Evolutionary conservation across 2,797 vertebrate species (phyloP).

Genomic region (Typhlichthys subterraneus): DNA sequence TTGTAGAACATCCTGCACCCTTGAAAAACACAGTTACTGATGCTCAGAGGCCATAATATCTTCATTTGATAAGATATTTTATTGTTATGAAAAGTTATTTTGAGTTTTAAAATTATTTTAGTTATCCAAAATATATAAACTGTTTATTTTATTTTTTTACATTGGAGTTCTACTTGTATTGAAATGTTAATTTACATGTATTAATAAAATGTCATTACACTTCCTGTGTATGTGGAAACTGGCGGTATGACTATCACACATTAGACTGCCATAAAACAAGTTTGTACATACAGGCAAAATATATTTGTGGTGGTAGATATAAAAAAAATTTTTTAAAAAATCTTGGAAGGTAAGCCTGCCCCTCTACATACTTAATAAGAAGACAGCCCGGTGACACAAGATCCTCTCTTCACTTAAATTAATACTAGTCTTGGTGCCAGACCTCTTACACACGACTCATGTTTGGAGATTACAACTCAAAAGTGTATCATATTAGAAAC

Average conservation of each 20-base stretch:
- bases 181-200: background rate
- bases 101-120: background rate
- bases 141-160: background rate
- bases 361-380: slow-evolving; percentile 25
- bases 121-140: slow-evolving; percentile 4
- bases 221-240: slow-evolving; percentile 2
- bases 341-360: slow-evolving; percentile 1
- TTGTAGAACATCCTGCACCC: slow-evolving; percentile 3
- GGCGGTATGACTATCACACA: background rate
- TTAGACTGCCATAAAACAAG: slow-evolving; percentile 13
- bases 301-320: background rate
- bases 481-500: background rate
- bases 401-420: slow-evolving; percentile 20
- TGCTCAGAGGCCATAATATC: background rate
- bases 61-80: too few relatives aligned
- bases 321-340: background rate
- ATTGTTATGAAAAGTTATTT: too few relatives aligned
- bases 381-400: slow-evolving; percentile 10
- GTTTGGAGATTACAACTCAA: background rate
- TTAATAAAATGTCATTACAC: background rate
- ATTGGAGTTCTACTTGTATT: background rate
- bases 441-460: background rate
- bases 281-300: background rate
- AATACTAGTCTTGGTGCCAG: slow-evolving; percentile 30
- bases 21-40: background rate